Percentiles rank a stretch among this genome's conserved stretches.
Conservation (phyloP, 1,140 invertebrate genomes). For the Nasonia giraulti region DNA sequence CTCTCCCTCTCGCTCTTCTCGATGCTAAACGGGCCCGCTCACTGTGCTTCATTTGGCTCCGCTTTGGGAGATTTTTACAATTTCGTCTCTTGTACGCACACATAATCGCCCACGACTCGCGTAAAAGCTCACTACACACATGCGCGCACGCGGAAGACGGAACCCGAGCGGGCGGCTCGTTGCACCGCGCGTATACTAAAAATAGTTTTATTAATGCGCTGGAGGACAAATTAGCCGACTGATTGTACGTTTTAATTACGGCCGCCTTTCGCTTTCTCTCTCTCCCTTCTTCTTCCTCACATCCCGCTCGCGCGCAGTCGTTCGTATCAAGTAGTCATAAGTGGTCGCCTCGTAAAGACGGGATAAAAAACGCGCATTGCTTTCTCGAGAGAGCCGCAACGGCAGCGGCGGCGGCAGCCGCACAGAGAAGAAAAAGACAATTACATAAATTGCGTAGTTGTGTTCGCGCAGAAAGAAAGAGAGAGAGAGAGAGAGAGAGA, state of each 20-base stretch:
- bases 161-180: too few species aligned
- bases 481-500: slow-evolving; percentile 33
- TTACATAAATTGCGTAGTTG: slow-evolving; percentile 40
- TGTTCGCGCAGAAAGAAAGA: slow-evolving; percentile 16
- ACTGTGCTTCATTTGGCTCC: neutral
- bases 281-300: neutral
- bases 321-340: slow-evolving; percentile 48
- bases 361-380: slow-evolving; percentile 25
- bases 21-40: too few species aligned
- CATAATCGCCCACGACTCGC: too few species aligned
- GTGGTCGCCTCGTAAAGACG: slow-evolving; percentile 27
- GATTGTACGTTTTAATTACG: slow-evolving; percentile 73
- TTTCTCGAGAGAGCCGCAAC: neutral
- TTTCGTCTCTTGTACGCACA: too few species aligned
- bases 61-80: too few species aligned
- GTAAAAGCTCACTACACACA: too few species aligned
- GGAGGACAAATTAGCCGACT: slow-evolving; percentile 72
- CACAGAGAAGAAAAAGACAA: slow-evolving; percentile 25
- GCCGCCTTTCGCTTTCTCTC: slow-evolving; percentile 59
- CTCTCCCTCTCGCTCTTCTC: neutral
- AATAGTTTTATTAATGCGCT: slow-evolving; percentile 70
- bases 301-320: slow-evolving; percentile 25
- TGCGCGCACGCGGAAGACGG: too few species aligned
- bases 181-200: neutral
- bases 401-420: neutral